Conservation (phyloP, 2,888 invertebrate species). For the Antheraea assamensis region DNA sequence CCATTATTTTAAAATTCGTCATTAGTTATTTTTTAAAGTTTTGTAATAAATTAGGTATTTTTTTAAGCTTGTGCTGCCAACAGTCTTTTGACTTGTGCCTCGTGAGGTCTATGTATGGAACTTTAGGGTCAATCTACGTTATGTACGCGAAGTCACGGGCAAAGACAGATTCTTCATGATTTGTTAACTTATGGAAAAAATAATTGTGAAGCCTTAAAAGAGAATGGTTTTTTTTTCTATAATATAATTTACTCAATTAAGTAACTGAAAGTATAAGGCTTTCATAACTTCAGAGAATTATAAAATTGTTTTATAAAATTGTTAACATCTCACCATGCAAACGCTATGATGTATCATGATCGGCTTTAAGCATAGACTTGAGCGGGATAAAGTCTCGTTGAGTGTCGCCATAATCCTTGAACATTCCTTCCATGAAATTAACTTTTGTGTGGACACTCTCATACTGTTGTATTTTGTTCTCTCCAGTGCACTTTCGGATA, state of each 20-base stretch:
- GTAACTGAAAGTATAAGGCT: conserved; percentile 19
- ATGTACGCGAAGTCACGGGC: no score
- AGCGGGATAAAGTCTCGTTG: conserved; percentile 43
- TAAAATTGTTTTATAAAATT: no score
- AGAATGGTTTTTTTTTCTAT: background rate
- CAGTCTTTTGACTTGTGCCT: no score
- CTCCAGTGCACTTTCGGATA: conserved; percentile 58
- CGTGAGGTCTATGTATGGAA: no score
- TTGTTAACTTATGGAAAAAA: no score
- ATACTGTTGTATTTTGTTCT: conserved; percentile 56
- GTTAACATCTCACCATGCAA: conserved; percentile 54
- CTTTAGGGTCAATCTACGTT: no score
- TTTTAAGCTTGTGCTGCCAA: no score
- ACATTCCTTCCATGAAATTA: conserved; percentile 53
- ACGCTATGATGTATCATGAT: conserved; percentile 54
- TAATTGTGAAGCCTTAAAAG: no score
- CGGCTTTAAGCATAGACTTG: conserved; percentile 59
- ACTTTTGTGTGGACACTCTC: conserved; percentile 62
- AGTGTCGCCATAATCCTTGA: conserved; percentile 33
- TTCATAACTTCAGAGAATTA: conserved; percentile 19
- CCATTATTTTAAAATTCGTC: no score
- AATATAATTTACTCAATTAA: conserved; percentile 7
- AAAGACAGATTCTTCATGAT: no score
- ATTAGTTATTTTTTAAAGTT: no score
- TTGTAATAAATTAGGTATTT: no score